phyloP scores from a whole-genome alignment of 2,888 invertebrate species.

The Microchrysa polita region DNA sequence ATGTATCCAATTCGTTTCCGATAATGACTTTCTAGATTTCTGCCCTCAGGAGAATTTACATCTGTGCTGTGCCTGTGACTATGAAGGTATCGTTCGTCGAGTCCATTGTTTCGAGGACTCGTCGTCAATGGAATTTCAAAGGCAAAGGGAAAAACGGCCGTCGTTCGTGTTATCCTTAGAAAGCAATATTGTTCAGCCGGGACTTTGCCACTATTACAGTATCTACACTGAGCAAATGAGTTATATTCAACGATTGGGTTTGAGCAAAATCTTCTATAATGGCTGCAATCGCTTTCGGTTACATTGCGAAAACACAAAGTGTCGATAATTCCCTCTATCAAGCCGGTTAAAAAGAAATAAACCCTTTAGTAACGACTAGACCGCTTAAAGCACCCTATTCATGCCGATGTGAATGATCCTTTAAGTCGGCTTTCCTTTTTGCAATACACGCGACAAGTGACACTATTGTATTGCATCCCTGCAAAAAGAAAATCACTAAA shows the following conservation, averaged over 20 bases:
- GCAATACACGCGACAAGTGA: neutral
- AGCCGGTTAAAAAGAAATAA: too few species aligned
- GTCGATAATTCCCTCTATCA: too few species aligned
- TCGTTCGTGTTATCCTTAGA: slow-evolving; percentile 23
- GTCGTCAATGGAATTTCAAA: too few species aligned
- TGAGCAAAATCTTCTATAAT: neutral
- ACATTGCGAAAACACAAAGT: too few species aligned
- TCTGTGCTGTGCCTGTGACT: slow-evolving; percentile 9
- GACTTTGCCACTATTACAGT: neutral
- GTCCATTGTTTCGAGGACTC: neutral
- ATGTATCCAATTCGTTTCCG: slow-evolving; percentile 43
- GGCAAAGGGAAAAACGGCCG: neutral
- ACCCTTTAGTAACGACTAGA: neutral
- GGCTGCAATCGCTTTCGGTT: too few species aligned
- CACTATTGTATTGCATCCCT: neutral
- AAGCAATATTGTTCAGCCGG: neutral
- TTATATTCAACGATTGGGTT: neutral
- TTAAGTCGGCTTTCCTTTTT: neutral
- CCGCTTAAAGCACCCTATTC: neutral
- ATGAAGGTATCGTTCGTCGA: neutral
- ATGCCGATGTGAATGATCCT: neutral
- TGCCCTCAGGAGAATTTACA: slow-evolving; percentile 28
- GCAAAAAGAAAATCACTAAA: slow-evolving; percentile 1
- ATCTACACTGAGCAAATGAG: neutral
- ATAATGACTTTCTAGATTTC: slow-evolving; percentile 41